Evolutionary conservation across 2,797 vertebrate genomes (phyloP).

Genomic region (Eulemur mongoz): DNA sequence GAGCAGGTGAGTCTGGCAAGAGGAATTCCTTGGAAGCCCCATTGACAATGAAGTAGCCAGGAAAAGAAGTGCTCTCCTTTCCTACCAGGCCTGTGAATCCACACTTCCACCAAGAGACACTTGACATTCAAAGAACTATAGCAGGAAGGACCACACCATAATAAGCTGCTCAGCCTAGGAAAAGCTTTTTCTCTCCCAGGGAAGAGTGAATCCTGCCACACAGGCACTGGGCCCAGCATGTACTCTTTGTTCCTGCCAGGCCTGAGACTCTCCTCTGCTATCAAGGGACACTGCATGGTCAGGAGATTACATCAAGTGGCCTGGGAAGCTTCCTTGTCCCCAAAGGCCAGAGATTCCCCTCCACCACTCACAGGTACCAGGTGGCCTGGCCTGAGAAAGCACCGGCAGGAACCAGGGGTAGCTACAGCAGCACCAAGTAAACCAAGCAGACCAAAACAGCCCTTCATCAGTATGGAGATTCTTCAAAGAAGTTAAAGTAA

Average conservation of each 20-base stretch:
- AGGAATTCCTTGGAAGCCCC: no score
- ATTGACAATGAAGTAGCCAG: neutral
- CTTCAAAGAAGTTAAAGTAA: no score
- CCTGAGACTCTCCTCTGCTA: neutral
- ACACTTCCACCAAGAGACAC: neutral
- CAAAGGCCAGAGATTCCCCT: neutral
- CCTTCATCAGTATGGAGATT: neutral
- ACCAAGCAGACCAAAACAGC: neutral
- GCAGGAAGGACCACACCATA: neutral
- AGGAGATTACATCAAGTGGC: neutral
- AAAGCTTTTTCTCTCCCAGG: neutral
- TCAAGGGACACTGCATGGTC: neutral
- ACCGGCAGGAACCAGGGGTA: neutral
- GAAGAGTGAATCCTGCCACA: neutral
- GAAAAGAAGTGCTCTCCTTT: neutral
- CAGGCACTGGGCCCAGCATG: neutral
- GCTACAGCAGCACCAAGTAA: neutral
- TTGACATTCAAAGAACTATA: neutral
- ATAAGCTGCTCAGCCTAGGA: neutral
- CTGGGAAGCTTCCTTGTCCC: neutral
- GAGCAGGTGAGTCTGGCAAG: no score
- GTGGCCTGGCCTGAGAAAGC: neutral
- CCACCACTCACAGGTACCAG: neutral
- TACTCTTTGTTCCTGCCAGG: neutral
- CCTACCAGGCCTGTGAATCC: neutral